These are phyloP conservation scores for Subanguina moxae DNA, from an alignment of 1,140 invertebrate genomes.

Conservation along the genomic window DNA sequence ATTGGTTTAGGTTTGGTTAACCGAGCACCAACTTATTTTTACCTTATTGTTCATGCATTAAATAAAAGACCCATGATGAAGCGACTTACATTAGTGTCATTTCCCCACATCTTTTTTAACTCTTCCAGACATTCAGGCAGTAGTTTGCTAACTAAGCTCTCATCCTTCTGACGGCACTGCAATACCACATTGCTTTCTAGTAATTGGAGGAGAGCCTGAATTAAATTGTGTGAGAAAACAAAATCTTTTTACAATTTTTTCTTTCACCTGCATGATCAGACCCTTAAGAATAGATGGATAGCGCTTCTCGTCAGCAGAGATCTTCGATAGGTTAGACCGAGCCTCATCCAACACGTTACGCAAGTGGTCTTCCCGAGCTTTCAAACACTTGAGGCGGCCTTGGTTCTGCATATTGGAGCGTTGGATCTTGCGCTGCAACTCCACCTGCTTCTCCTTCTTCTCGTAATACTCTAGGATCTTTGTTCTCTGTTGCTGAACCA, in stretches of 20 bases:
- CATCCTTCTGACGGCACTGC: constrained; percentile 76
- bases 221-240: constrained; percentile 6
- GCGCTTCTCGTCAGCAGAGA: constrained; percentile 69
- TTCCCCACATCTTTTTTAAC: too few species aligned
- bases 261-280: constrained; percentile 75
- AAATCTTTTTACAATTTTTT: too few species aligned
- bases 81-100: constrained; percentile 67
- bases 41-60: background rate
- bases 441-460: constrained; percentile 97
- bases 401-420: constrained; percentile 97
- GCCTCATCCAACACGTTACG: constrained; percentile 81
- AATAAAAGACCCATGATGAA: constrained; percentile 61
- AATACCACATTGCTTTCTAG: constrained; percentile 77
- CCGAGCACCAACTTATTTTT: background rate
- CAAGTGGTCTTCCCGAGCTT: constrained; percentile 62
- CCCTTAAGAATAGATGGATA: constrained; percentile 78
- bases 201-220: constrained; percentile 68
- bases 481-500: constrained; percentile 92
- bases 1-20: background rate
- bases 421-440: constrained; percentile 98
- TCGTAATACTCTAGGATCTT: constrained; percentile 99
- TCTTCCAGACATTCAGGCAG: constrained; percentile 63
- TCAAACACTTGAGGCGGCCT: too few species aligned
- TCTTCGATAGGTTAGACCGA: constrained; percentile 73
- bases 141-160: constrained; percentile 66